Base-by-base conservation (phyloP, 2,797 vertebrate genomes). In the Kryptopterus vitreolus region DNA sequence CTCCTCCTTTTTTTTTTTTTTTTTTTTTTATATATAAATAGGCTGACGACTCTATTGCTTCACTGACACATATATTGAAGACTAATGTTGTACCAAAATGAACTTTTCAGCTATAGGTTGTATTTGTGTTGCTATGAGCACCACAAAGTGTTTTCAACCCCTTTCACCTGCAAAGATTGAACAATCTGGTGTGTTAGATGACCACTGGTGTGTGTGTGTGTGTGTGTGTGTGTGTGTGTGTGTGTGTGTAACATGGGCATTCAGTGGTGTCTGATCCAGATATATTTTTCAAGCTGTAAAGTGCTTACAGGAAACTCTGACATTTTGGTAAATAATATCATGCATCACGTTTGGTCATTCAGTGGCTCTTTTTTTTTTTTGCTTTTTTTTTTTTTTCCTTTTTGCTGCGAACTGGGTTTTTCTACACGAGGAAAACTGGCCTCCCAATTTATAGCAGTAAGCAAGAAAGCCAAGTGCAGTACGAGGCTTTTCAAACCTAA, bases 41-140 rank as follows among this genome's bases (percentile, higher is more conserved):
- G 88, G 82, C 85, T 92, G 91, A 93, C 88, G 91, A 87, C 91
- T 93, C 87, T 83, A 90, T 91, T 89, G 88, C 88, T 81, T 88
- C 81, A 72, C 79, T 81, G 83, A 86, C 83, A 89, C 87, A 88
- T 85, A 83, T 87, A 86, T 79, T 75, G 71, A 75, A 77, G 83
- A 89, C 88, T 87, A 90, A 90, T 87, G 86, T 90, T 89, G 86
- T 87, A 85, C 29, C 29, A 88, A 84, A 78, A 69, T 84, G 86
- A 91, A 90, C 86, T 88, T 89, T 87, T 75, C 66, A 26, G 78
- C 82, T 82, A 72, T 79, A 86, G 80, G 71, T 63, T 77, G 71
- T 11, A 83, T 89, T 85, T 88, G 89, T 87, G 76, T 57, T 26
- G 78, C 83, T 82, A 75, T 79, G 84, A 68, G 69, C 26, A 55